Evolutionary conservation across 1,140 invertebrate species (phyloP), one percentile per base, ranked within the genome.

Genomic region (Diprion similis): DNA sequence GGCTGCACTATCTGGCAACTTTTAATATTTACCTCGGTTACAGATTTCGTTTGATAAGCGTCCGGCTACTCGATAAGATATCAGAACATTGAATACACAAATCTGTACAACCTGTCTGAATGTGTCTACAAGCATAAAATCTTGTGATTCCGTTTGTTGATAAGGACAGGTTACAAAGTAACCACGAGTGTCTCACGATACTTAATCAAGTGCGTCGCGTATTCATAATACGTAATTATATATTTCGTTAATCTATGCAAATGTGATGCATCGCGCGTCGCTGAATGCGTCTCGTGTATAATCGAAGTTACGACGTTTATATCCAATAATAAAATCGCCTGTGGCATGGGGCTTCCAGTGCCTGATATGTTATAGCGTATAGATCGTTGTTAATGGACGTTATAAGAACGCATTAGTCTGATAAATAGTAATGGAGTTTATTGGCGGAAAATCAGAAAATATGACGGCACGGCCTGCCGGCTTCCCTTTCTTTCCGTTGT

Each of bases 391-490:
- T 87, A 87, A 86, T 84, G 84, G 82, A 76, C 82, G 84, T 85
- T 84, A 84, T 87, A 84, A 87, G 84, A 79, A 85, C 78, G 81
- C 85, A 88, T 87, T 88, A 87, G 83, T 74, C 84, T 87, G 87
- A 87, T 88, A 87, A 88, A 87, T 87, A 88, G 87, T 87, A 87
- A 88, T 87, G 84, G 85, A 78, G 83, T 85, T 87, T 87, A 88
- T 87, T 86, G 85, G 86, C 82, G 84, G 81, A 87, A 86, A 87
- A 88, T 88, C 85, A 88, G 86, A 78, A 88, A 86, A 87, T 87
- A 88, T 86, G 84, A 87, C 81, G 78, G 79, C 74, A 51, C 71
- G n/a, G 75, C 72, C 77, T 72, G 73, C 73, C 76, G 80, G 82
- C 81, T 79, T 80, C 82, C 79, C 76, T 84, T 80, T 80, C 78